These are phyloP conservation scores for Clarias magur DNA, from an alignment of 2,113 vertebrate genomes.

Conservation along the genomic window DNA sequence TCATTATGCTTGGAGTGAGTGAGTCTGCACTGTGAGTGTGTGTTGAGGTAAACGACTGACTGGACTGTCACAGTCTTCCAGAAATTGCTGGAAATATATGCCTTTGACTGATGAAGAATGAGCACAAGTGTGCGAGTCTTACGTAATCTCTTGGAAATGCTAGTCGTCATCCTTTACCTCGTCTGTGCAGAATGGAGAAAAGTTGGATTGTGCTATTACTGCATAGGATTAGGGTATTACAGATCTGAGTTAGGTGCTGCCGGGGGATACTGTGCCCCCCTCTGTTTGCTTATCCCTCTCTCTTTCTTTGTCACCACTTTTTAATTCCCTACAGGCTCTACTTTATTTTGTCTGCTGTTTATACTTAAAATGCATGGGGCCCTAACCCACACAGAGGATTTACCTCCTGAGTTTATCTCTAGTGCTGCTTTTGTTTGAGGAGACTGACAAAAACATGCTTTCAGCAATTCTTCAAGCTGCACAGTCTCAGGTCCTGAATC, in stretches of 20 bases:
- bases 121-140: constrained; percentile 24
- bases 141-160: constrained; percentile 31
- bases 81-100: constrained; percentile 34
- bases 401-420: background rate
- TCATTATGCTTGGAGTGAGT: constrained; percentile 45
- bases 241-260: background rate
- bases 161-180: constrained; percentile 21
- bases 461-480: background rate
- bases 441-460: background rate
- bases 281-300: background rate
- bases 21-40: constrained; percentile 17
- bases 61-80: constrained; percentile 19
- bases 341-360: background rate
- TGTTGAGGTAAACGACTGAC: background rate
- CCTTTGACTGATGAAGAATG: constrained; percentile 27
- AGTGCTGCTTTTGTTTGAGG: background rate
- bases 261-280: too few species aligned
- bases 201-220: background rate
- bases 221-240: background rate
- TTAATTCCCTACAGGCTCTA: too few species aligned
- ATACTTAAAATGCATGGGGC: background rate
- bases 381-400: background rate
- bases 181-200: background rate
- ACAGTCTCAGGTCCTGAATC: background rate
- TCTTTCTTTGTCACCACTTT: background rate